phyloP scores from a whole-genome alignment of 2,113 vertebrate species.

The Rhinogobius similis region DNA sequence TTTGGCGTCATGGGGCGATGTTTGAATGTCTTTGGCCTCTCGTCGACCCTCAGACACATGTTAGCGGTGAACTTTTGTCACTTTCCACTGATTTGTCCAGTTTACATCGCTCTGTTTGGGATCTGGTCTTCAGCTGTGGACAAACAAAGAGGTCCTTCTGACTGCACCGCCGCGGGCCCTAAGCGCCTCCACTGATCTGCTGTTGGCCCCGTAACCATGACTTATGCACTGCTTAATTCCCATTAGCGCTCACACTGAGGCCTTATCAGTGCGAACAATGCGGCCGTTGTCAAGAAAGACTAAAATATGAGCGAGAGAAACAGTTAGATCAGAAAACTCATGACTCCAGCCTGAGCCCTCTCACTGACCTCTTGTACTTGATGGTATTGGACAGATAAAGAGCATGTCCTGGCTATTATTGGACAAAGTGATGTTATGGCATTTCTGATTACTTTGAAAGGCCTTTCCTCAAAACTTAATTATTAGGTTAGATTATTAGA shows the following conservation, averaged over 20 bases:
- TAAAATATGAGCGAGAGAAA: conserved; percentile 66
- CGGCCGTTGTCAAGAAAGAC: conserved; percentile 66
- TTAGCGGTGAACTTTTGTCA: conserved; percentile 28
- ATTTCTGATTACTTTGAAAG: too few relatives aligned
- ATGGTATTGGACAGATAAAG: conserved; percentile 18
- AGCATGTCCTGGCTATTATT: background rate
- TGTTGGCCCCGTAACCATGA: conserved; percentile 68
- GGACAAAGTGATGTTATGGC: background rate
- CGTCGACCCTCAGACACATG: conserved; percentile 1
- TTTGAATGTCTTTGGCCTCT: background rate
- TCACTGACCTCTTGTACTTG: conserved; percentile 60
- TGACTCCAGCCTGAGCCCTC: conserved; percentile 62
- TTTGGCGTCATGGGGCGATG: too few relatives aligned
- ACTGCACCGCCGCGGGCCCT: conserved; percentile 67
- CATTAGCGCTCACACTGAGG: conserved; percentile 71
- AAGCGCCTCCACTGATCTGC: conserved; percentile 74
- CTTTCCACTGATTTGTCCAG: background rate
- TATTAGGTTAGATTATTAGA: too few relatives aligned
- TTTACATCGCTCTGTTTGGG: background rate
- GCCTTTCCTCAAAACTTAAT: too few relatives aligned
- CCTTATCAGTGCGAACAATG: conserved; percentile 74
- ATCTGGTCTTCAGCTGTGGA: conserved; percentile 40
- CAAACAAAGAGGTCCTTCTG: conserved; percentile 75
- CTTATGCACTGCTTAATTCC: conserved; percentile 75
- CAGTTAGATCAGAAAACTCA: conserved; percentile 60